A percentile compares a stretch with the other conserved stretches of the same genome.
phyloP scores from a whole-genome alignment of 2,888 invertebrate genomes.

The Machimus atricapillus region DNA sequence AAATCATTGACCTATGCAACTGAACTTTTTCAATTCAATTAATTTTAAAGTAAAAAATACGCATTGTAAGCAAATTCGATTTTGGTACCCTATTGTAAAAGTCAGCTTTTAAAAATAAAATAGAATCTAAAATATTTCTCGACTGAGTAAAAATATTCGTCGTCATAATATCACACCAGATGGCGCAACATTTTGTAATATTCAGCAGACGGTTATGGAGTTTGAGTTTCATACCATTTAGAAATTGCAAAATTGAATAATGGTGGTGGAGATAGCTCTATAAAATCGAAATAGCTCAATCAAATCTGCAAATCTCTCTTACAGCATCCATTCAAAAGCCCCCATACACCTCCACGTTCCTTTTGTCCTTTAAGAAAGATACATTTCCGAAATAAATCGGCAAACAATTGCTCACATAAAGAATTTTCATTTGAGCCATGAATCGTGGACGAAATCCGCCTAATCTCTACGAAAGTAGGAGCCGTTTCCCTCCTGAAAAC shows the following conservation, averaged over 20 bases:
- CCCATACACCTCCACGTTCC: too few species aligned
- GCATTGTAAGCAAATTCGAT: too few species aligned
- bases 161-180: background rate
- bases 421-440: background rate
- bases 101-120: too few species aligned
- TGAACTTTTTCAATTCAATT: too few species aligned
- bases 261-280: background rate
- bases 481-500: background rate
- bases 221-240: background rate
- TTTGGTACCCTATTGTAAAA: too few species aligned
- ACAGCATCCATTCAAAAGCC: background rate
- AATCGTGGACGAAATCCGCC: background rate
- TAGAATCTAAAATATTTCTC: too few species aligned
- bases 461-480: background rate
- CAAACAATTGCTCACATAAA: background rate
- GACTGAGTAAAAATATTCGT: too few species aligned
- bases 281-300: background rate
- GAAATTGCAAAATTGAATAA: background rate
- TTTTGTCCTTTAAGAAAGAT: background rate
- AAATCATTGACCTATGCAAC: too few species aligned
- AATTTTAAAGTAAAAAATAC: too few species aligned
- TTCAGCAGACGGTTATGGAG: background rate
- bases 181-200: background rate
- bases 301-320: background rate
- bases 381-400: background rate